Percentiles rank a stretch among this genome's conserved stretches.
Conservation (phyloP, 2,113 vertebrate genomes). For the Tiliqua scincoides region DNA sequence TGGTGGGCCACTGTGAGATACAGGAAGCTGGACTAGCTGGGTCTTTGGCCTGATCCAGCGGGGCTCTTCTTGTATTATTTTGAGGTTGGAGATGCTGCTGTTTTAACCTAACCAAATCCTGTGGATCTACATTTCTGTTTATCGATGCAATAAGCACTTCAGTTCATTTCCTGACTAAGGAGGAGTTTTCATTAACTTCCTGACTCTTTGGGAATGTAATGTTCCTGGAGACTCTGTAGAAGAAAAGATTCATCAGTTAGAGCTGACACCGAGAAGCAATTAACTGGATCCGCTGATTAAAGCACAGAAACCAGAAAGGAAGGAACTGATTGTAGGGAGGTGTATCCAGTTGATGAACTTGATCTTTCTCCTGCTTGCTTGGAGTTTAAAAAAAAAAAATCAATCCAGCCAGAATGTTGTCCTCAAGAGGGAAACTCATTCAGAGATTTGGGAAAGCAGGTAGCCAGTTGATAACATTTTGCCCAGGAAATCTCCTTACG, state of each 20-base stretch:
- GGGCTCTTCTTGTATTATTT: no score
- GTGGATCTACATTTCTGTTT: neutral
- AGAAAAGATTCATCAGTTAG: neutral
- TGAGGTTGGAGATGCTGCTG: neutral
- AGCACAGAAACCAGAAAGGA: neutral
- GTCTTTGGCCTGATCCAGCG: no score
- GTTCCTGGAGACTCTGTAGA: neutral
- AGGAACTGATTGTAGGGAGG: neutral
- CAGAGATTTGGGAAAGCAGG: neutral
- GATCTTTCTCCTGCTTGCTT: neutral
- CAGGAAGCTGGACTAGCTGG: no score
- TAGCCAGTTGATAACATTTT: neutral
- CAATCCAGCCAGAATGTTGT: neutral
- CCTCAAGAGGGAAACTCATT: neutral
- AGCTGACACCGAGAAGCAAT: neutral
- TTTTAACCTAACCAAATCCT: neutral
- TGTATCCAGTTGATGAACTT: neutral
- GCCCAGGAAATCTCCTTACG: neutral
- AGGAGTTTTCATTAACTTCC: constrained; percentile 13
- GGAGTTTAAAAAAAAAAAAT: neutral
- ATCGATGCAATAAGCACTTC: neutral
- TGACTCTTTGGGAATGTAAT: neutral
- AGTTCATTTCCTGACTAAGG: neutral
- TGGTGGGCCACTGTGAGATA: no score
- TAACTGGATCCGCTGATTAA: constrained; percentile 12